A percentile compares a stretch with the other conserved stretches of the same genome.
These are phyloP conservation scores for Azorinus chamasolen DNA, from an alignment of 2,888 invertebrate species.

Conservation along the genomic window DNA sequence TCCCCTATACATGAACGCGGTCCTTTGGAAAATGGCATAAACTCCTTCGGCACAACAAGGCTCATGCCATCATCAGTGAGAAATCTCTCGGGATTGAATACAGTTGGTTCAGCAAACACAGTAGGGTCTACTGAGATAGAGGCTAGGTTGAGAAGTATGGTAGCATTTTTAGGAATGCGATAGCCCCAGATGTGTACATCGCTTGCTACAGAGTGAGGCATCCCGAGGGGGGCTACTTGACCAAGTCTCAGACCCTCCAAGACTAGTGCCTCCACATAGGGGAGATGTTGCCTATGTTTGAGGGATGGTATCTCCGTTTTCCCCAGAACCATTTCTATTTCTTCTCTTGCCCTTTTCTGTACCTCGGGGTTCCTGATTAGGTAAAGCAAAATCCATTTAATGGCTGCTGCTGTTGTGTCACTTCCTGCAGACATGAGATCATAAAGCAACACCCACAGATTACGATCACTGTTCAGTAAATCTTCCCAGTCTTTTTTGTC, in stretches of 20 bases:
- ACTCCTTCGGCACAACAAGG: constrained; percentile 28
- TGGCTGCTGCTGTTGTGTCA: constrained; percentile 51
- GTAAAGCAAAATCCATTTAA: constrained; percentile 52
- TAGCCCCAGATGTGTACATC: constrained; percentile 38
- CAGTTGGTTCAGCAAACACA: constrained; percentile 35
- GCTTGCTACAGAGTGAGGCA: constrained; percentile 37
- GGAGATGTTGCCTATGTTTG: constrained; percentile 24
- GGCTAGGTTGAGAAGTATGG: constrained; percentile 33
- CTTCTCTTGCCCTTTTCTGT: constrained; percentile 40
- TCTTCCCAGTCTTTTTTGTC: too few relatives aligned
- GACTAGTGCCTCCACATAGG: constrained; percentile 41
- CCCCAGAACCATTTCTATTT: constrained; percentile 42
- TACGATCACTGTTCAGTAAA: too few relatives aligned
- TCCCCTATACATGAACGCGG: constrained; percentile 52
- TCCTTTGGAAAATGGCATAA: constrained; percentile 44
- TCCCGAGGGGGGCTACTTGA: constrained; percentile 35
- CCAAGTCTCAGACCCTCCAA: constrained; percentile 40
- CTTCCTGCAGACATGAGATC: constrained; percentile 70
- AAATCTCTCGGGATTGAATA: constrained; percentile 46
- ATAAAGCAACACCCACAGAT: too few relatives aligned
- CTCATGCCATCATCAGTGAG: constrained; percentile 11
- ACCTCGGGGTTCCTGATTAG: constrained; percentile 43
- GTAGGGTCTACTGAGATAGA: constrained; percentile 39
- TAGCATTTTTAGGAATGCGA: constrained; percentile 41
- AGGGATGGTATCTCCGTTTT: constrained; percentile 13